phyloP scores from a whole-genome alignment of 2,888 invertebrate genomes.

The Drosophila meridiana region DNA sequence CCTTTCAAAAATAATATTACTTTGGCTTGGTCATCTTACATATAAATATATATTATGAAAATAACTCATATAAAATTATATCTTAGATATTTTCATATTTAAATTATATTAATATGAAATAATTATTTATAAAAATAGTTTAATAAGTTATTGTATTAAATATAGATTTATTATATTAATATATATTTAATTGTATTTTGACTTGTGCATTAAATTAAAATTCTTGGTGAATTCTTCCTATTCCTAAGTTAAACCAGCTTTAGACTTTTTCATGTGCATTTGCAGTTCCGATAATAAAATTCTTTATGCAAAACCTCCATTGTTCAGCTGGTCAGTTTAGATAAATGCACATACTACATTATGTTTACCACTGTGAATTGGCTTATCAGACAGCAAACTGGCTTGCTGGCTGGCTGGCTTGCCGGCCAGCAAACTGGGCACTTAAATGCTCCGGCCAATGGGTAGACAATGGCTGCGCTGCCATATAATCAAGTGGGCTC shows the following conservation, averaged over 20 bases:
- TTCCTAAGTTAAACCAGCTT: background rate
- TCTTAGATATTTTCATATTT: too few species aligned
- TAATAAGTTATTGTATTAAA: too few species aligned
- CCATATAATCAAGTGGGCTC: slow-evolving; percentile 61
- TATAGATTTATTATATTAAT: too few species aligned
- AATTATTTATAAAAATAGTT: too few species aligned
- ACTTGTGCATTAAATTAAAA: too few species aligned
- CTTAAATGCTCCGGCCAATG: slow-evolving; percentile 54
- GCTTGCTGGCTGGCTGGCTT: slow-evolving; percentile 30
- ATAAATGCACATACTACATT: background rate
- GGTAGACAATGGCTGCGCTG: slow-evolving; percentile 16
- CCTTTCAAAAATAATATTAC: too few species aligned
- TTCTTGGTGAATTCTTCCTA: too few species aligned
- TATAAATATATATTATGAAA: too few species aligned
- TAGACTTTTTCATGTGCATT: background rate
- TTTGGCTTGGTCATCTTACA: too few species aligned
- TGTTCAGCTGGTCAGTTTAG: background rate
- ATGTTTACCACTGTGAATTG: slow-evolving; percentile 53
- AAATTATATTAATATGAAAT: too few species aligned
- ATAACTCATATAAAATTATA: too few species aligned
- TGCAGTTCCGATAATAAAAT: background rate
- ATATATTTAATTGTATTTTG: too few species aligned
- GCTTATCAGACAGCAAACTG: slow-evolving; percentile 24
- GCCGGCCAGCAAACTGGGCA: slow-evolving; percentile 29
- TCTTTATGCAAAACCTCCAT: background rate